Percentiles rank a stretch among this genome's conserved stretches.
Evolutionary conservation across 2,888 invertebrate genomes (phyloP).

Genomic region (Heliconius ethilla): DNA sequence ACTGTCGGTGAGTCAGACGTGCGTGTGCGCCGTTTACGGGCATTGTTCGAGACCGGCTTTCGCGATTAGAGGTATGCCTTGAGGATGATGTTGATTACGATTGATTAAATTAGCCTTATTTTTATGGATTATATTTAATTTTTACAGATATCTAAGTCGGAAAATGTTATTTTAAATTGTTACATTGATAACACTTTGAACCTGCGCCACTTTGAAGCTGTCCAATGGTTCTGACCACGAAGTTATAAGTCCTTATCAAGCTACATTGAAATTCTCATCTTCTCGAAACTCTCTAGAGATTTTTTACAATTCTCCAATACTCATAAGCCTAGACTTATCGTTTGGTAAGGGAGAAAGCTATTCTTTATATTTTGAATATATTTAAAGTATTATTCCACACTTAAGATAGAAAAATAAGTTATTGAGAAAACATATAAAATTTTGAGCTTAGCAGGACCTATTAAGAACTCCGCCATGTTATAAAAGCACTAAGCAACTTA

Average conservation of each 20-base stretch:
- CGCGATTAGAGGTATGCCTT: slow-evolving; percentile 42
- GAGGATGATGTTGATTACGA: slow-evolving; percentile 28
- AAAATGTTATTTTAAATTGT: not conserved
- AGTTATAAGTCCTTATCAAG: not conserved
- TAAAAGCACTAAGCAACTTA: not conserved
- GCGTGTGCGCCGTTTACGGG: slow-evolving; percentile 53
- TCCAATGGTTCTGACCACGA: not conserved
- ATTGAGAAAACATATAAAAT: no score
- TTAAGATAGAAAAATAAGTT: no score
- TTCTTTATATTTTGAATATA: no score
- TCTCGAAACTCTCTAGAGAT: not conserved
- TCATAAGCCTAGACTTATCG: not conserved
- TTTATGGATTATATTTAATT: no score
- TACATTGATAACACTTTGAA: not conserved
- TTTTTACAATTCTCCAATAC: not conserved
- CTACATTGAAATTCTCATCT: not conserved
- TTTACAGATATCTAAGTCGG: not conserved
- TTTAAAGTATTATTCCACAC: no score
- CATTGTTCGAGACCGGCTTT: slow-evolving; percentile 49
- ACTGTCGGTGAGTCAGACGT: slow-evolving; percentile 60
- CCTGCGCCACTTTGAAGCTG: not conserved
- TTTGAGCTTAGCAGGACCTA: no score
- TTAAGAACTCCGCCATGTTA: not conserved
- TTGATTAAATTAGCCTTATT: not conserved
- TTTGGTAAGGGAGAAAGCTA: no score